Percentiles rank a stretch among this genome's conserved stretches.
phyloP scores from a whole-genome alignment of 2,888 invertebrate species.

The Lysandra bellargus region DNA sequence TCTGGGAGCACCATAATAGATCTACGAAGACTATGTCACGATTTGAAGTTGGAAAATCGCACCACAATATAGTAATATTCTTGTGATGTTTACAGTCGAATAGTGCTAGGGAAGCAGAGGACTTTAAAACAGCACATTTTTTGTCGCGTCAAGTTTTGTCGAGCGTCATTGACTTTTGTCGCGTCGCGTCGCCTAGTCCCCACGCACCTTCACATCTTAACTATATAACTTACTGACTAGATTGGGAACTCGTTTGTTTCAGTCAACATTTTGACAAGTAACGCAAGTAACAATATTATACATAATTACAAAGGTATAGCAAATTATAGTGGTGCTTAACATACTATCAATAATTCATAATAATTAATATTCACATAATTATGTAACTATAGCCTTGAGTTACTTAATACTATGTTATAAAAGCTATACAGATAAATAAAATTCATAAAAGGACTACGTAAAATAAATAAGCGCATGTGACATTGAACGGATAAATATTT shows the following conservation, averaged over 20 bases:
- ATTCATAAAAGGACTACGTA: not conserved
- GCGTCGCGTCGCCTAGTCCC: not conserved
- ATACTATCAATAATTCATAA: not conserved
- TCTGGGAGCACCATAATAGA: too few species aligned
- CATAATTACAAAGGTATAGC: conserved; percentile 7
- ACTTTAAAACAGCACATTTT: too few species aligned
- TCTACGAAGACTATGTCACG: too few species aligned
- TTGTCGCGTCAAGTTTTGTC: not conserved
- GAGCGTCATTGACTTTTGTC: not conserved
- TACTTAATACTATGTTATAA: not conserved
- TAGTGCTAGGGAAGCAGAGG: too few species aligned
- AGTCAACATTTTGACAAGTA: conserved; percentile 45
- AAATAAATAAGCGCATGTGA: not conserved
- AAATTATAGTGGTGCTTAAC: not conserved
- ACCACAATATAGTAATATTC: too few species aligned
- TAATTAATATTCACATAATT: not conserved
- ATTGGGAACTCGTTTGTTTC: conserved; percentile 51
- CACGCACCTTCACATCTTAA: conserved; percentile 7
- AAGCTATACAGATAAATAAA: not conserved
- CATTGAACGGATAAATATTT: not conserved
- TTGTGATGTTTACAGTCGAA: too few species aligned
- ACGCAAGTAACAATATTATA: conserved; percentile 32
- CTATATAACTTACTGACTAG: conserved; percentile 52
- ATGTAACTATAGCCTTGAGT: not conserved
- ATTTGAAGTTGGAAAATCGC: too few species aligned